phyloP scores from a whole-genome alignment of 2,797 vertebrate genomes.

The Oophaga sylvatica region DNA sequence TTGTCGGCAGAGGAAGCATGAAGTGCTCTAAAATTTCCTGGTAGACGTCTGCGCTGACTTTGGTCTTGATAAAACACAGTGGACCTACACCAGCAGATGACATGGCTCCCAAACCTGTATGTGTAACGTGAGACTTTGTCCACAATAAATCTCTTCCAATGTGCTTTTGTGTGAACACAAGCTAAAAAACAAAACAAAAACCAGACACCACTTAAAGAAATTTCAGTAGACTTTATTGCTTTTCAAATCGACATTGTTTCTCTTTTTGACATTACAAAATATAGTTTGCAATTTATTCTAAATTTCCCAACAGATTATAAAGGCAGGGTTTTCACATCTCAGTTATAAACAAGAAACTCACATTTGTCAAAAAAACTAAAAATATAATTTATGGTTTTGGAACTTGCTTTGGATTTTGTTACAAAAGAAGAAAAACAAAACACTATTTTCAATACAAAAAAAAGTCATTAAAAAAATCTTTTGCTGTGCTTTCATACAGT shows the following conservation, averaged over 20 bases:
- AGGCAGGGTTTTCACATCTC: constrained; percentile 72
- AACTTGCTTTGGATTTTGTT: constrained; percentile 70
- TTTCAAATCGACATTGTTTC: constrained; percentile 67
- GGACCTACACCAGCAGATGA: no score
- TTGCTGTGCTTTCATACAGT: constrained; percentile 67
- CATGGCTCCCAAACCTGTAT: no score
- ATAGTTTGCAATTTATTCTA: constrained; percentile 71
- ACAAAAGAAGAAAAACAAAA: constrained; percentile 66
- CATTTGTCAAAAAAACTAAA: constrained; percentile 66
- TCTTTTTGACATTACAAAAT: constrained; percentile 74
- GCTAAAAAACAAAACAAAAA: neutral
- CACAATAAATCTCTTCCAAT: neutral
- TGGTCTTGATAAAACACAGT: no score
- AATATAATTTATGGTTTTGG: constrained; percentile 67
- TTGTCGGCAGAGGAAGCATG: no score
- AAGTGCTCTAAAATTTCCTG: no score
- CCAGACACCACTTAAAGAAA: constrained; percentile 48
- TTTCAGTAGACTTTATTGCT: constrained; percentile 79
- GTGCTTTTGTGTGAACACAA: neutral
- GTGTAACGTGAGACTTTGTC: neutral
- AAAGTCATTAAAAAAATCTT: constrained; percentile 72
- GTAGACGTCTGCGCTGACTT: no score
- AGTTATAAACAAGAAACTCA: constrained; percentile 61
- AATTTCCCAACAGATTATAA: constrained; percentile 73
- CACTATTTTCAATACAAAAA: constrained; percentile 72